Evolutionary conservation across 1,140 invertebrate species (phyloP), one percentile per base, ranked within the genome.

Genomic region (Heliconius melpomene): DNA sequence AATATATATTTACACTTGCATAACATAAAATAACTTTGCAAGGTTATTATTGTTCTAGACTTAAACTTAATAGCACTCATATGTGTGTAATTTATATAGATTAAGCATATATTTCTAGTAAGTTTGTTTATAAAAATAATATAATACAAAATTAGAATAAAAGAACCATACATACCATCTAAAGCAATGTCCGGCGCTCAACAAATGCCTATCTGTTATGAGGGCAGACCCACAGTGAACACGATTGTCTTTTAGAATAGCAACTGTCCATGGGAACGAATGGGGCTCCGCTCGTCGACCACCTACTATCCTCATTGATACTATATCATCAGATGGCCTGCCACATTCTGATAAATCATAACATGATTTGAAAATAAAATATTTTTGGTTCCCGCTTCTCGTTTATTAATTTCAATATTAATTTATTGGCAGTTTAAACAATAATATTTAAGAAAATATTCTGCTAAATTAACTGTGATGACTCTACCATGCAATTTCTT

Each of bases 131-230:
- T 46, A 46, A 5, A 46, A 46, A 46, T 40, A 40, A 40, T 40
- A 13, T 40, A 40, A 40, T 11, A 40, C 38, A 40, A 40, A 11
- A 40, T 46, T 13, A 46, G 13, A 46, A 46, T 46, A 13, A 13
- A 13, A 46, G 40, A 46, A 46, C 40, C 40, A 66, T 89, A n/a
- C n/a, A 29, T 29, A 95, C 95, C 94, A 94, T 88, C 92, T 93
- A 78, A 96, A 95, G 78, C 96, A 96, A 87, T 96, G 96, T 20
- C 96, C 96, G 9, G 96, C 96, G 13, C 96, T 96, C 1, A 96
- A 82, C 2, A 96, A 87, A 84, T 96, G 96, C 60, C 90, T 93
- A 78, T 95, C 93, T 46, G 95, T 96, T 77, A 97, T 95, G 7
- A 97, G 85, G 5, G 96, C 94, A 8, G 95, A 96, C 9, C 96